Percentiles rank a stretch among this genome's conserved stretches.
phyloP scores from a whole-genome alignment of 2,888 invertebrate species.

The Leptinotarsa rubiginosa region DNA sequence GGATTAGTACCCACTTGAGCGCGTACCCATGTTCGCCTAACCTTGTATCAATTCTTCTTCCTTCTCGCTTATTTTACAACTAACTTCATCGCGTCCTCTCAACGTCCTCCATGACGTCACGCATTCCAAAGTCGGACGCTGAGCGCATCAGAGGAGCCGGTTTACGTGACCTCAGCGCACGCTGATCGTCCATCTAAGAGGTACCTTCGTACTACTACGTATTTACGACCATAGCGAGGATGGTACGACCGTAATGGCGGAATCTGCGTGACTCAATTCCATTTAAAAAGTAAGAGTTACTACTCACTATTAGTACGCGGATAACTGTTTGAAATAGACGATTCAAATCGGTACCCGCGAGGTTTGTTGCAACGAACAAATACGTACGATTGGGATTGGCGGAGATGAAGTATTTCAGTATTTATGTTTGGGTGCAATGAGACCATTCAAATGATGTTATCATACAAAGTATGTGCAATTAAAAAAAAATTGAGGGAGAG shows the following conservation, averaged over 20 bases:
- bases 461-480: too few species aligned
- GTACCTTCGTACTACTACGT: conserved; percentile 30
- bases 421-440: too few species aligned
- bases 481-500: too few species aligned
- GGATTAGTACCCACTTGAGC: too few species aligned
- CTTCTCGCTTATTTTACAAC: neutral
- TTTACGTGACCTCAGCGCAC: conserved; percentile 40
- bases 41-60: neutral
- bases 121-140: conserved; percentile 52
- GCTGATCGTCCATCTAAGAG: neutral
- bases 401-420: neutral
- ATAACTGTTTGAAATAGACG: conserved; percentile 22
- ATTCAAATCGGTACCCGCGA: conserved; percentile 11
- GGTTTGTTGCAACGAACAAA: neutral
- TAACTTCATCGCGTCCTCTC: conserved; percentile 5
- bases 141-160: conserved; percentile 35
- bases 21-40: too few species aligned
- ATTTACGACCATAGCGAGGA: neutral
- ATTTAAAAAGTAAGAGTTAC: conserved; percentile 33
- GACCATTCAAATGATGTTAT: too few species aligned
- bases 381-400: neutral
- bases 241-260: conserved; percentile 15
- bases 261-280: conserved; percentile 9
- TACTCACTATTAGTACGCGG: conserved; percentile 21
- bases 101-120: conserved; percentile 51